Base-by-base conservation (phyloP, 92 coral and sea anemone species). In the Umimayanthus chanpuru region DNA sequence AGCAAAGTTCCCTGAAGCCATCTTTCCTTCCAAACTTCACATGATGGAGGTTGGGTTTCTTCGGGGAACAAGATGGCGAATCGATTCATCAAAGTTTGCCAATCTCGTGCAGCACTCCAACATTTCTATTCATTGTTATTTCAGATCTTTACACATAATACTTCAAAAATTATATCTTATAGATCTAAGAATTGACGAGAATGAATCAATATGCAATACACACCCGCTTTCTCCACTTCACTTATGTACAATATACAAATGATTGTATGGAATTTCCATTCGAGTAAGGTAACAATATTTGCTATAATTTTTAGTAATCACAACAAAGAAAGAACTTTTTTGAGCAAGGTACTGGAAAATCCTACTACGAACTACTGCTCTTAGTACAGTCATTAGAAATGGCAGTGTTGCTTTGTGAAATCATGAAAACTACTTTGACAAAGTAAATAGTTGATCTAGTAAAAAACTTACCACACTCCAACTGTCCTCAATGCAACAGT, bases 21-120 rank as follows among this genome's bases (percentile, higher is more conserved):
- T 28, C 68, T 85, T 85, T 49, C 88, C 88, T 29, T 70, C 88
- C 55, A 85, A 85, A 65, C 21, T 85, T 76, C 88, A 85, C 79
- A 85, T 85, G 88, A 23, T 71, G 39, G 80, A 85, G 80, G 88
- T 71, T 40, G n/a, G n/a, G n/a, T n/a, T n/a, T n/a, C n/a, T n/a
- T n/a, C n/a, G n/a, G n/a, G n/a, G n/a, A n/a, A n/a, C n/a, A n/a
- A n/a, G n/a, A n/a, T n/a, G n/a, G n/a, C n/a, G n/a, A n/a, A n/a
- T n/a, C n/a, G n/a, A n/a, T n/a, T n/a, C n/a, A n/a, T n/a, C n/a
- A 3, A 1, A 43, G 49, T 43, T 43, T 43, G 49, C 49, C 49
- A 43, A 43, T 43, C 49, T 43, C 49, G 49, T 43, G 49, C 49
- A 43, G 49, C 49, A 43, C 49, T 43, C 5, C 49, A 43, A 43